Evolutionary conservation across 2,888 invertebrate genomes (phyloP).

Genomic region (Alloplasta piceator): DNA sequence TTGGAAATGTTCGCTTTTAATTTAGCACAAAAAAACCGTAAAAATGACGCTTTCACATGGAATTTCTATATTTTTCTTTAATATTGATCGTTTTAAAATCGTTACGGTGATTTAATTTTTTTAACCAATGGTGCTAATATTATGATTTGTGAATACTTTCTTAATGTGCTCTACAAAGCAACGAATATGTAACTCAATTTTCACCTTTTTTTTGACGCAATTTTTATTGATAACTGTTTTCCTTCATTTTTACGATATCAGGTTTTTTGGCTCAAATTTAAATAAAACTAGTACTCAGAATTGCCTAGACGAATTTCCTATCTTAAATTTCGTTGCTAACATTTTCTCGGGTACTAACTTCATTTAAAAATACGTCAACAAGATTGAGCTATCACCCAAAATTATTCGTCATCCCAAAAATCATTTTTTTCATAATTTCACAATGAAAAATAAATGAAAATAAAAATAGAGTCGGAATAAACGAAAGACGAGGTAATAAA

Average conservation of each 20-base stretch:
- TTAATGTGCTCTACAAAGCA: too few species aligned
- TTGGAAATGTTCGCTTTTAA: too few species aligned
- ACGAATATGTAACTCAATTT: neutral
- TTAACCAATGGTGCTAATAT: too few species aligned
- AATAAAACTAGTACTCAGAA: neutral
- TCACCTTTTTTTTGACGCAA: neutral
- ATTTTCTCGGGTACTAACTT: slow-evolving; percentile 23
- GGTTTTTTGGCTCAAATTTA: too few species aligned
- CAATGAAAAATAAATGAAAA: neutral
- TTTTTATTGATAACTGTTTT: neutral
- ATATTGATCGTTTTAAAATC: too few species aligned
- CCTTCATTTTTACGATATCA: too few species aligned
- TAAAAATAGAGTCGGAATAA: neutral
- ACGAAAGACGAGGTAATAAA: neutral
- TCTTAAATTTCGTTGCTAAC: too few species aligned
- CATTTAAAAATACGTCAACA: slow-evolving; percentile 20
- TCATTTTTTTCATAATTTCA: neutral
- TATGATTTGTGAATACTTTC: too few species aligned
- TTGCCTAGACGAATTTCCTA: slow-evolving; percentile 26
- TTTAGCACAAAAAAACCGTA: neutral
- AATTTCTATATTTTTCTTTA: too few species aligned
- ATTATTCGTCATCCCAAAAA: too few species aligned
- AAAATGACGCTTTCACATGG: neutral
- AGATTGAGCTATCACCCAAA: neutral
- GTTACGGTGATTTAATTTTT: too few species aligned